Percentiles rank a stretch among this genome's conserved stretches.
Conservation (phyloP, 1,140 invertebrate species). For the Trachelipus rathkii region DNA sequence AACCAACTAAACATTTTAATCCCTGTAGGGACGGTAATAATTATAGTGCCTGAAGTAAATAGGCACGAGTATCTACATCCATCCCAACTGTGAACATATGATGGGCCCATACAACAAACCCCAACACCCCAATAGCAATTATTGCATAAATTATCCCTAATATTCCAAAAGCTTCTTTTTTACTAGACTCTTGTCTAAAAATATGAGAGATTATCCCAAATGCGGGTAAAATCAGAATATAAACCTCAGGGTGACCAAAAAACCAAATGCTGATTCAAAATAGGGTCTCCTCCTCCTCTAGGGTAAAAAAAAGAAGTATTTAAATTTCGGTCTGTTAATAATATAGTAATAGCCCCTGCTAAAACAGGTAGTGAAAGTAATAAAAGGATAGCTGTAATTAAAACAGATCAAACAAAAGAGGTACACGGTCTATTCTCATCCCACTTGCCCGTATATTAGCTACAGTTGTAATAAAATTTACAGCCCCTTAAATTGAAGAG, state of each 20-base stretch:
- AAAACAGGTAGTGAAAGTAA: too few species aligned
- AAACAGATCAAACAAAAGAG: too few species aligned
- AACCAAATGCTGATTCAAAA: constrained; percentile 72
- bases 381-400: too few species aligned
- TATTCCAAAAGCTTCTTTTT: constrained; percentile 57
- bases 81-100: constrained; percentile 71
- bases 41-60: constrained; percentile 68
- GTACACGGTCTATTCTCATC: too few species aligned
- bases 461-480: constrained; percentile 52
- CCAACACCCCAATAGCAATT: constrained; percentile 55
- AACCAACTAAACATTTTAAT: constrained; percentile 63
- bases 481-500: constrained; percentile 49
- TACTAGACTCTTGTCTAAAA: constrained; percentile 58
- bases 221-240: constrained; percentile 62
- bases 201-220: constrained; percentile 65
- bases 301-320: constrained; percentile 56
- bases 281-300: constrained; percentile 53
- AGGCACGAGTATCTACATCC: constrained; percentile 66
- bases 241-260: constrained; percentile 72
- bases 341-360: constrained; percentile 42
- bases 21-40: constrained; percentile 58
- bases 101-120: constrained; percentile 64
- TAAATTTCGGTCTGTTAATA: constrained; percentile 58
- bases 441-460: constrained; percentile 50
- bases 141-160: constrained; percentile 56